Conservation (phyloP, 2,797 vertebrate species). For the Enteromius anoplus region DNA sequence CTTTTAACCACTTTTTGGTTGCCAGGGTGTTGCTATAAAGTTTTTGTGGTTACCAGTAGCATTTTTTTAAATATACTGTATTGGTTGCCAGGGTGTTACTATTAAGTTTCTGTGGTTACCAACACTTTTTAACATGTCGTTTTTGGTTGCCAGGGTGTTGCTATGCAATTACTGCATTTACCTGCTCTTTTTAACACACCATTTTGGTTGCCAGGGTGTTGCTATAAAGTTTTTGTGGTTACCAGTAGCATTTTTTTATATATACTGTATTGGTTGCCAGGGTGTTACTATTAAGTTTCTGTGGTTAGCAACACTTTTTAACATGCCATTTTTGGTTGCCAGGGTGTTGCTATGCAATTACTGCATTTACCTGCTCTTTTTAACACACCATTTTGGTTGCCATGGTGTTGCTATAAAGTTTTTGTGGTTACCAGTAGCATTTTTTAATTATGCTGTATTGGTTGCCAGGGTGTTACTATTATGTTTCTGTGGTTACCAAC, state of each 20-base stretch:
- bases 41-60: background rate
- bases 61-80: background rate
- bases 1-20: background rate
- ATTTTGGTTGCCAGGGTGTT: background rate
- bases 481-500: background rate
- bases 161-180: background rate
- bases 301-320: too few relatives aligned
- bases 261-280: background rate
- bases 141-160: background rate
- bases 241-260: background rate
- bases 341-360: background rate
- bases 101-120: background rate
- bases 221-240: background rate
- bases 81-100: background rate
- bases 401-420: background rate
- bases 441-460: too few relatives aligned
- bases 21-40: fast-evolving
- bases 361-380: background rate
- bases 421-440: background rate
- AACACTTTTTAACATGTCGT: background rate
- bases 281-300: background rate
- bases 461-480: background rate
- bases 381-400: too few relatives aligned
- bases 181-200: too few relatives aligned
- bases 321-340: background rate